These are phyloP conservation scores for Ariolimax columbianus DNA, from an alignment of 2,888 invertebrate species.

Conservation along the genomic window DNA sequence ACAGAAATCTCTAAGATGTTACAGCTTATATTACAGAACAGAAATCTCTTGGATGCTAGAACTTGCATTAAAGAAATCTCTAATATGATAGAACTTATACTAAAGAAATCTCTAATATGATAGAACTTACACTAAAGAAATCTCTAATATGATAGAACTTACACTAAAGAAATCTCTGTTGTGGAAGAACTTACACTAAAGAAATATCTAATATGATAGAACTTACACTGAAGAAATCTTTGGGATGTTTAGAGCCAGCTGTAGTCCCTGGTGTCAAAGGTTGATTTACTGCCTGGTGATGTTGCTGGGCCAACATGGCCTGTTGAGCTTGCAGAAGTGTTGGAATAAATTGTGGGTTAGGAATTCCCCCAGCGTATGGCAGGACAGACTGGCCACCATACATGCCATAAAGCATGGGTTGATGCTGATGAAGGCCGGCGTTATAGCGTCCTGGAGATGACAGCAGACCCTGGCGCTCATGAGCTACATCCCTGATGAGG, in stretches of 20 bases:
- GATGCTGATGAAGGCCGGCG: neutral
- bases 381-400: conserved; percentile 23
- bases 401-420: conserved; percentile 40
- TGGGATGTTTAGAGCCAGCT: conserved; percentile 6
- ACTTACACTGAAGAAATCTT: conserved; percentile 51
- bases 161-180: too few species aligned
- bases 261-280: neutral
- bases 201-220: too few species aligned
- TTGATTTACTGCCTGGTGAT: conserved; percentile 14
- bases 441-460: conserved; percentile 35
- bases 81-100: too few species aligned
- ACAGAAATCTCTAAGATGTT: too few species aligned
- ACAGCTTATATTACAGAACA: too few species aligned
- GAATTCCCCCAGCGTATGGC: conserved; percentile 26
- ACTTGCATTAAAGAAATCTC: neutral
- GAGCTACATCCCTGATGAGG: conserved; percentile 23
- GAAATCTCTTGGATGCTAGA: too few species aligned
- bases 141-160: too few species aligned
- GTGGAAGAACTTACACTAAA: too few species aligned
- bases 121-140: too few species aligned
- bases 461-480: conserved; percentile 30
- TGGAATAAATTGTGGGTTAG: conserved; percentile 26
- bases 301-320: conserved; percentile 29
- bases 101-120: too few species aligned
- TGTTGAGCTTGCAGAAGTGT: conserved; percentile 39